phyloP scores from a whole-genome alignment of 2,888 invertebrate species.

The Deroplatys truncata region DNA sequence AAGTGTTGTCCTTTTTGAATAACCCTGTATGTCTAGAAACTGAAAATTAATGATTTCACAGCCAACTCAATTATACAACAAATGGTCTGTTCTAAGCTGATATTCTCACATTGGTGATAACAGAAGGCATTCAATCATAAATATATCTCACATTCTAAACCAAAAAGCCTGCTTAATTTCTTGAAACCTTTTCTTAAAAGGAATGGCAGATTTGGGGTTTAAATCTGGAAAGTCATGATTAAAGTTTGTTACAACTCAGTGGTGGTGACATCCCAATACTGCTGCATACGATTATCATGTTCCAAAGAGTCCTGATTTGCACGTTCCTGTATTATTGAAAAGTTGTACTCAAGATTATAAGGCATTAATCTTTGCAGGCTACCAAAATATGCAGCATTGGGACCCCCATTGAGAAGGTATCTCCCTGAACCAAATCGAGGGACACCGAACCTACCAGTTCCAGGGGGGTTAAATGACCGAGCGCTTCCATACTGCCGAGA shows the following conservation, averaged over 20 bases:
- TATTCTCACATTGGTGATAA: too few species aligned
- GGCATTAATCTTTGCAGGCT: slow-evolving; percentile 81
- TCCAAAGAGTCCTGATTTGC: slow-evolving; percentile 68
- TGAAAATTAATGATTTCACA: too few species aligned
- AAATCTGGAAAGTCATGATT: neutral
- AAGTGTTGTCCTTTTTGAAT: too few species aligned
- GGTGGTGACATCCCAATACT: slow-evolving; percentile 87
- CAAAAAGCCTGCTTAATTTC: too few species aligned
- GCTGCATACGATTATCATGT: slow-evolving; percentile 78
- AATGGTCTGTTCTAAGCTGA: too few species aligned
- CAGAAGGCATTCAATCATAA: too few species aligned
- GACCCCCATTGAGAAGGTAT: slow-evolving; percentile 63
- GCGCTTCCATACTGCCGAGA: slow-evolving; percentile 78
- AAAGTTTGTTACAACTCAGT: slow-evolving; percentile 63
- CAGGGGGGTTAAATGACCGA: slow-evolving; percentile 64
- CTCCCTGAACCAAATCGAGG: slow-evolving; percentile 53
- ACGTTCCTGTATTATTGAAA: slow-evolving; percentile 76
- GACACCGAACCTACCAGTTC: slow-evolving; percentile 26
- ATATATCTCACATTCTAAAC: too few species aligned
- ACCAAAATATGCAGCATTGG: slow-evolving; percentile 83
- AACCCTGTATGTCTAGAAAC: too few species aligned
- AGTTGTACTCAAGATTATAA: slow-evolving; percentile 78
- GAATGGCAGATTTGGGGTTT: too few species aligned
- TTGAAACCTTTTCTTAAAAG: too few species aligned
- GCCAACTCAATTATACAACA: too few species aligned